Conservation (phyloP, 2,888 invertebrate species). For the Anorthoa munda region DNA sequence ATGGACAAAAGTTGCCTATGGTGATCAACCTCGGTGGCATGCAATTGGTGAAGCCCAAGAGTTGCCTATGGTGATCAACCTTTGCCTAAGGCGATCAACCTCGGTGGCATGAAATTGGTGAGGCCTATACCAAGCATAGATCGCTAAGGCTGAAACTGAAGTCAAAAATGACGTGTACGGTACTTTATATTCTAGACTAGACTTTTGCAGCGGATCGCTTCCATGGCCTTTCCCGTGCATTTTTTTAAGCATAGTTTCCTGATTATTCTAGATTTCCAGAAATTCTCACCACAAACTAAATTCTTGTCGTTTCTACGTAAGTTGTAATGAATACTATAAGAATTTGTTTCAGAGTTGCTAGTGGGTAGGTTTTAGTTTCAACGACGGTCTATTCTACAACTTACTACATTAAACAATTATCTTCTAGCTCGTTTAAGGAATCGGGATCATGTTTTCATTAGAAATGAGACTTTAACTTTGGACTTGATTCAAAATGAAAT, state of each 20-base stretch:
- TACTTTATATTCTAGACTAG: too few relatives aligned
- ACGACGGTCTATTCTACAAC: not conserved
- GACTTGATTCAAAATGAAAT: constrained; percentile 4
- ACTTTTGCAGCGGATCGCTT: too few relatives aligned
- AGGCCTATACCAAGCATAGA: too few relatives aligned
- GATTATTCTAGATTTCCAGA: not conserved
- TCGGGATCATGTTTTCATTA: constrained; percentile 30
- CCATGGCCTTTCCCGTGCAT: too few relatives aligned
- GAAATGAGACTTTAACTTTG: not conserved
- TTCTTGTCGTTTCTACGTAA: not conserved
- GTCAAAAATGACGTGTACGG: too few relatives aligned
- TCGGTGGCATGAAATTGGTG: too few relatives aligned
- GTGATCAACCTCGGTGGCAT: too few relatives aligned
- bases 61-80: too few relatives aligned
- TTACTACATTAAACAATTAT: constrained; percentile 5
- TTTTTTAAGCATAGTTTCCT: not conserved
- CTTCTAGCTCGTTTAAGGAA: constrained; percentile 13
- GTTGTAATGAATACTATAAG: not conserved
- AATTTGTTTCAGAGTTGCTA: constrained; percentile 8
- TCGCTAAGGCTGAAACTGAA: too few relatives aligned
- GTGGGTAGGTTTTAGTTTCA: not conserved
- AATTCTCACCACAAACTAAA: not conserved
- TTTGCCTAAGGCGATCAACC: too few relatives aligned
- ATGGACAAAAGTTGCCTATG: too few relatives aligned
- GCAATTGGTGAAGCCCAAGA: too few relatives aligned